Base-by-base conservation (phyloP, 2,113 vertebrate genomes). In the Pyxicephalus adspersus region DNA sequence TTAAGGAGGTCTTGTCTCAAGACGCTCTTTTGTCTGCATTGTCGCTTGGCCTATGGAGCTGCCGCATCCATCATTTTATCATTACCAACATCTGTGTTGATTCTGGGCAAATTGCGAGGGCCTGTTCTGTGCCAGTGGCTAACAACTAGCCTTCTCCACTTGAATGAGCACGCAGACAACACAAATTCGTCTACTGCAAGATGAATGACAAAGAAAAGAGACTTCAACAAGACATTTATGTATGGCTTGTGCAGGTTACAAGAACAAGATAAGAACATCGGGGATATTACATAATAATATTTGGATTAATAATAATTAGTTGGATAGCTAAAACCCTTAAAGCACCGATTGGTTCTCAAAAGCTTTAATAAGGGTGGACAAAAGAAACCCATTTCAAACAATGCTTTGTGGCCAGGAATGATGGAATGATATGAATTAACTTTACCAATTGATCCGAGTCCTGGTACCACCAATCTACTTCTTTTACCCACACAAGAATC, bases 221-320 rank as follows among this genome's bases (percentile, higher is more conserved):
- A 83, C 83, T 70, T 83, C 83, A 88, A 91, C 51, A 81, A 92
- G 92, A 87, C 84, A 83, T 66, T 83, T 86, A 91, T 89, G 89
- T 86, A 90, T 80, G 86, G 77, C 83, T 87, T 84, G 88, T 0
- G 0, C 81, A 0, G 58, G 34, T 65, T 76, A 76, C 52, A 0
- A 0, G 45, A 55, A 38, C 9, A 45, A 45, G 38, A 68, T 23
- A 28, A 26, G 20, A 67, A 78, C 29, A 78, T 45, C 3, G 38
- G 38, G 38, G 52, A 25, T 29, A 78, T 78, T 57, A 77, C 31
- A 28, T 57, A 64, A 15, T 28, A 22, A 45, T n/a, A n/a, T n/a
- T n/a, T n/a, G n/a, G n/a, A n/a, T n/a, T n/a, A n/a, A n/a, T n/a
- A n/a, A n/a, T n/a, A n/a, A n/a, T n/a, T n/a, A n/a, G n/a, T n/a